Evolutionary conservation across 2,797 vertebrate genomes (phyloP), one percentile per base, ranked within the genome.

Genomic region (Chrosomus eos): DNA sequence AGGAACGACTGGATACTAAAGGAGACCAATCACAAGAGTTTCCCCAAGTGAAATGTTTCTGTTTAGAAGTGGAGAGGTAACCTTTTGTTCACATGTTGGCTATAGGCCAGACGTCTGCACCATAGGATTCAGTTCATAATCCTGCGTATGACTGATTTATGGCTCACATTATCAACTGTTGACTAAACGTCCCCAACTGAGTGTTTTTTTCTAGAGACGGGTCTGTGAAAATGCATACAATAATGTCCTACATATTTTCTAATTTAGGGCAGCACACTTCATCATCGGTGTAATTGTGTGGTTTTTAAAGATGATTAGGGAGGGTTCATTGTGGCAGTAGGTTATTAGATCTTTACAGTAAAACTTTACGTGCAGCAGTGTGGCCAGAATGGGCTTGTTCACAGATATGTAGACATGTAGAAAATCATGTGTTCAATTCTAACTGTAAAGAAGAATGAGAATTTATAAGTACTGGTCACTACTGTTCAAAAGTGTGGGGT

Each of bases 131-230:
- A 90, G 88, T 87, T 87, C 31, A 92, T 95, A 94, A 95, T 94
- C 93, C 92, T 91, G 89, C 26, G 60, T 89, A 88, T 90, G 84
- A 87, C 92, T 95, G 93, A 95, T 94, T 94, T 93, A 93, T 91
- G 89, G 90, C 87, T 88, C 84, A 90, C 89, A 91, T 94, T 94
- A 93, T 55, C 43, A 91, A 86, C 83, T 92, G 92, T 89, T 88
- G 74, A 91, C 91, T 88, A 83, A 91, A 93, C 90, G 90, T 94
- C 92, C 93, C 93, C 89, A 90, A 78, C 85, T 87, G 84, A 91
- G 88, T 91, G 88, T 90, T 87, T 86, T 84, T 85, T 28, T 73
- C 75, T 83, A 80, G 78, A 87, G 28, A 70, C 28, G 89, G 70
- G 53, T 28, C 66, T 43, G 40, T 62, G 62, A 51, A 51, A 78